A percentile compares a stretch with the other conserved stretches of the same genome.
phyloP scores from a whole-genome alignment of 2,888 invertebrate genomes.

The Lordiphosa fenestrarum region DNA sequence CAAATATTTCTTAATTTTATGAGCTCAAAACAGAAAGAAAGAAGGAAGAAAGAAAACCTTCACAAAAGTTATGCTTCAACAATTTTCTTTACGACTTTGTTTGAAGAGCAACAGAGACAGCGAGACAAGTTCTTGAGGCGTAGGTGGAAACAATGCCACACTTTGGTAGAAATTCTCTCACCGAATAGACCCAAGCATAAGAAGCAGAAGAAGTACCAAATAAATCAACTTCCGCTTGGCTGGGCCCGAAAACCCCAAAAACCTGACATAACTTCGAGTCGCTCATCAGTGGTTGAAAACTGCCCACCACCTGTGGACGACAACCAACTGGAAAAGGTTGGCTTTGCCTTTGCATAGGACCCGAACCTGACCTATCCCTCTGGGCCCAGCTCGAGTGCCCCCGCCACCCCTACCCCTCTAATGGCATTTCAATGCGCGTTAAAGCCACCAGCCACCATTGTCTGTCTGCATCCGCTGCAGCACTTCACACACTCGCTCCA shows the following conservation, averaged over 20 bases:
- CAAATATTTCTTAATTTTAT: constrained; percentile 68
- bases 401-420: constrained; percentile 10
- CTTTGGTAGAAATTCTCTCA: constrained; percentile 64
- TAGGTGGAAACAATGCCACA: constrained; percentile 64
- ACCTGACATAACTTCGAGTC: constrained; percentile 66
- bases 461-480: constrained; percentile 37
- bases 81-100: constrained; percentile 49
- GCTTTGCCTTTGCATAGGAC: constrained; percentile 63
- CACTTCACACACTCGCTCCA: constrained; percentile 35
- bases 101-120: constrained; percentile 15
- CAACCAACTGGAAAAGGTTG: constrained; percentile 36
- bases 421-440: constrained; percentile 53
- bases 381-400: not conserved
- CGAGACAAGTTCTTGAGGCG: constrained; percentile 13
- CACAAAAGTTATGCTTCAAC: constrained; percentile 62
- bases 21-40: constrained; percentile 25
- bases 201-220: constrained; percentile 28
- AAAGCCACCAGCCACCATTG: constrained; percentile 51
- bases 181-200: constrained; percentile 15
- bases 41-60: constrained; percentile 15
- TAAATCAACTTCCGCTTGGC: constrained; percentile 78
- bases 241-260: constrained; percentile 45
- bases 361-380: constrained; percentile 52
- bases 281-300: constrained; percentile 49
- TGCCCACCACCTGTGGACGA: constrained; percentile 54